Evolutionary conservation across 2,797 vertebrate species (phyloP).

Genomic region (Pogonophryne albipinna): DNA sequence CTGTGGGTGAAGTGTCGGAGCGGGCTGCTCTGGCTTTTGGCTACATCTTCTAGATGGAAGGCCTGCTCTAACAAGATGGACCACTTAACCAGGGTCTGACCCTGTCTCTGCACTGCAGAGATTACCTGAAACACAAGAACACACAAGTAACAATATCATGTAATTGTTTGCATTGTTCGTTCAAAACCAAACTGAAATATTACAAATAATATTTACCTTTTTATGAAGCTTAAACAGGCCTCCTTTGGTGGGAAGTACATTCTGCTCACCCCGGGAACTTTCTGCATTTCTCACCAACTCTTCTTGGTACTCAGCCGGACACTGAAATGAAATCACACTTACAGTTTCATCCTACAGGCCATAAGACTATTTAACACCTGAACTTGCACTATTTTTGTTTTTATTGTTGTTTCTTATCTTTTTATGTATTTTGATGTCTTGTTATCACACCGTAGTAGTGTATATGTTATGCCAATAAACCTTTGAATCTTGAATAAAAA

Average conservation of each 20-base stretch:
- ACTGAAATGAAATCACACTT: constrained; percentile 78
- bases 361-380: too few relatives aligned
- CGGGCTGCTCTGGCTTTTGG: constrained; percentile 89
- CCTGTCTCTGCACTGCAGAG: constrained; percentile 90
- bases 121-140: constrained; percentile 85
- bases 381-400: too few relatives aligned
- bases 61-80: constrained; percentile 90
- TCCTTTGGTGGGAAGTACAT: constrained; percentile 87
- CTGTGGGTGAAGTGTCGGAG: constrained; percentile 87
- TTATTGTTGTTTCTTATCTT: too few relatives aligned
- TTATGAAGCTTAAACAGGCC: constrained; percentile 91
- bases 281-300: constrained; percentile 91
- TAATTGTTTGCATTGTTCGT: not conserved
- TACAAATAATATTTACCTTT: constrained; percentile 80
- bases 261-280: constrained; percentile 86
- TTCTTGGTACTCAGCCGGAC: constrained; percentile 91
- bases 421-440: too few relatives aligned
- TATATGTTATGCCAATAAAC: too few relatives aligned
- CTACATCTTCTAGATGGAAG: constrained; percentile 93
- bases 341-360: too few relatives aligned
- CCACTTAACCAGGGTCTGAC: constrained; percentile 92
- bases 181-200: not conserved
- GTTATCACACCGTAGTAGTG: too few relatives aligned
- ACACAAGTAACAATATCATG: not conserved
- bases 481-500: too few relatives aligned